Percentiles rank a stretch among this genome's conserved stretches.
Evolutionary conservation across 2,888 invertebrate species (phyloP).

Genomic region (Cataglyphis cursor): DNA sequence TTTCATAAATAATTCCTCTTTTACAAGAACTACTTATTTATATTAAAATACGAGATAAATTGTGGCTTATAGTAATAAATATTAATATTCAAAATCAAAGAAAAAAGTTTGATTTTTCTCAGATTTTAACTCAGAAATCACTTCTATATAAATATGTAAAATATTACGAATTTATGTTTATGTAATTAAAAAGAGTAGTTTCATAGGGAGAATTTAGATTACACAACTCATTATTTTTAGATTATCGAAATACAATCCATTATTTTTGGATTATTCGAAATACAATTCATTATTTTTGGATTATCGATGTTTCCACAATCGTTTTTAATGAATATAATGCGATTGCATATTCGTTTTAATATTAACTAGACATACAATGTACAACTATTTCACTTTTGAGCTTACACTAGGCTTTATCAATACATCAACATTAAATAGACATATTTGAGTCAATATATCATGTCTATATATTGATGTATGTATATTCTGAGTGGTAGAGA

Average conservation of each 20-base stretch:
- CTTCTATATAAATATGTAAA: not conserved
- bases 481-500: not conserved
- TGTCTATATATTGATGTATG: not conserved
- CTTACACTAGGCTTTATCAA: not conserved
- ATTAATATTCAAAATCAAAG: not conserved
- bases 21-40: not conserved
- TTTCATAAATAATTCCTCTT: not conserved
- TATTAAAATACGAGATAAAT: not conserved
- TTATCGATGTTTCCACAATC: not conserved
- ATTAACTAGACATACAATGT: not conserved
- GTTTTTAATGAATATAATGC: not conserved
- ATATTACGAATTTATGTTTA: not conserved
- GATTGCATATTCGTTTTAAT: not conserved
- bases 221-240: not conserved
- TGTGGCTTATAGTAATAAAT: not conserved
- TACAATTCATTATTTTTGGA: constrained; percentile 8
- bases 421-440: not conserved
- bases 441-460: not conserved
- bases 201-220: not conserved
- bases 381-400: not conserved
- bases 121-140: not conserved
- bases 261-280: constrained; percentile 14
- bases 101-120: not conserved
- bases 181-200: not conserved
- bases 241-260: not conserved